These are phyloP conservation scores for Octodon degus DNA, from an alignment of 2,113 vertebrate species.

Conservation along the genomic window DNA sequence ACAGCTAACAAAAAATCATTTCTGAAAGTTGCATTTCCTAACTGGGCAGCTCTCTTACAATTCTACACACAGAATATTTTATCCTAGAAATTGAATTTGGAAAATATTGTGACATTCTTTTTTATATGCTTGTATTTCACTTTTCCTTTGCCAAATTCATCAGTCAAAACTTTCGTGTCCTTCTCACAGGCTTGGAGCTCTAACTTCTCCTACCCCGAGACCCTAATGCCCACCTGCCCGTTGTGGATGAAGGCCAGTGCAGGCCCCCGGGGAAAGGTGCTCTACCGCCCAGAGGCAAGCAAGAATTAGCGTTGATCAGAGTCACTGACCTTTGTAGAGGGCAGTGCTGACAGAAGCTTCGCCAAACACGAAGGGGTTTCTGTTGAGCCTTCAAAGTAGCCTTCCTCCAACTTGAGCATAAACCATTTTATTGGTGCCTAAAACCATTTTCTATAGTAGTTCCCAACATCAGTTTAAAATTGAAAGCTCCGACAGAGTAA, in stretches of 20 bases:
- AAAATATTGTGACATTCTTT: slow-evolving; percentile 1
- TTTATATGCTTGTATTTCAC: not conserved
- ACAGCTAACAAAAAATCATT: not conserved
- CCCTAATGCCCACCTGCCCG: too few relatives aligned
- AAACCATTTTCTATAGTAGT: not conserved
- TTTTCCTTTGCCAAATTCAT: not conserved
- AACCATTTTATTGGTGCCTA: not conserved
- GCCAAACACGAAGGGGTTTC: not conserved
- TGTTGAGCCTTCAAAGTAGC: not conserved
- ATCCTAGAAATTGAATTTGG: slow-evolving; percentile 27
- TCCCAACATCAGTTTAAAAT: not conserved
- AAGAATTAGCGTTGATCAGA: not conserved
- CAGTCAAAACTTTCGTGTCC: not conserved
- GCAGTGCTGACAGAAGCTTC: not conserved
- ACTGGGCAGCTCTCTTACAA: not conserved
- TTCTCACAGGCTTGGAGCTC: not conserved
- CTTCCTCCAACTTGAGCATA: not conserved
- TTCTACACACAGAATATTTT: slow-evolving; percentile 5
- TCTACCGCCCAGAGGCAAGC: not conserved
- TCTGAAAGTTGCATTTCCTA: slow-evolving; percentile 18
- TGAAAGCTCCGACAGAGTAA: not conserved
- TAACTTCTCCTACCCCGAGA: not conserved
- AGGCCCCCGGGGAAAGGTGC: too few relatives aligned
- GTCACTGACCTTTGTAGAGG: not conserved
- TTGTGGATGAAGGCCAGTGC: too few relatives aligned